Conservation (phyloP, 2,797 vertebrate species). For the Coilia nasus region DNA sequence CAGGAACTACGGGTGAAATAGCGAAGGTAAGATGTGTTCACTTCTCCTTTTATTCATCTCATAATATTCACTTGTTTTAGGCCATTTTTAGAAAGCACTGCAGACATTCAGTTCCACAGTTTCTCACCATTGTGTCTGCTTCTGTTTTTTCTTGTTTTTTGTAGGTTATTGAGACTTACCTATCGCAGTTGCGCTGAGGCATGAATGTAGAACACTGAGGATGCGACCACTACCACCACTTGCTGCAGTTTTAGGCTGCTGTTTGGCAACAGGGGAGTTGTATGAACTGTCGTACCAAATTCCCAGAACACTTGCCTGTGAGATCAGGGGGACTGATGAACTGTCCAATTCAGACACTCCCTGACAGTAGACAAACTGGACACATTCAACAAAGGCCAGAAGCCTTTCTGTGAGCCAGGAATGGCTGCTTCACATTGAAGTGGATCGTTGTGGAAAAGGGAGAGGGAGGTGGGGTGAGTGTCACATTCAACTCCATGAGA, state of each 20-base stretch:
- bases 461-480: constrained; percentile 29
- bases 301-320: constrained; percentile 49
- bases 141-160: constrained; percentile 31
- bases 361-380: constrained; percentile 57
- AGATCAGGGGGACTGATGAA: constrained; percentile 65
- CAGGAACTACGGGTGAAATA: constrained; percentile 93
- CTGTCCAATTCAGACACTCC: constrained; percentile 67
- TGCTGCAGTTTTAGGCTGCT: constrained; percentile 61
- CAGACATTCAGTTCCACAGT: neutral
- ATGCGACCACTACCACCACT: constrained; percentile 72
- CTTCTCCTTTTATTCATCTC: no score
- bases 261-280: constrained; percentile 49
- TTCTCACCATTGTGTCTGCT: constrained; percentile 10
- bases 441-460: constrained; percentile 70
- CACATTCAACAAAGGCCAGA: constrained; percentile 55
- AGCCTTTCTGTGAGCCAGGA: constrained; percentile 57
- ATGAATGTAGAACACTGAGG: constrained; percentile 62
- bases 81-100: neutral
- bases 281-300: constrained; percentile 49
- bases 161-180: constrained; percentile 87
- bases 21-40: constrained; percentile 83
- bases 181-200: constrained; percentile 87
- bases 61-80: no score
- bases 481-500: constrained; percentile 71
- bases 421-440: constrained; percentile 86